Conservation (phyloP, 1,140 invertebrate genomes). For the Gerris buenoi region DNA sequence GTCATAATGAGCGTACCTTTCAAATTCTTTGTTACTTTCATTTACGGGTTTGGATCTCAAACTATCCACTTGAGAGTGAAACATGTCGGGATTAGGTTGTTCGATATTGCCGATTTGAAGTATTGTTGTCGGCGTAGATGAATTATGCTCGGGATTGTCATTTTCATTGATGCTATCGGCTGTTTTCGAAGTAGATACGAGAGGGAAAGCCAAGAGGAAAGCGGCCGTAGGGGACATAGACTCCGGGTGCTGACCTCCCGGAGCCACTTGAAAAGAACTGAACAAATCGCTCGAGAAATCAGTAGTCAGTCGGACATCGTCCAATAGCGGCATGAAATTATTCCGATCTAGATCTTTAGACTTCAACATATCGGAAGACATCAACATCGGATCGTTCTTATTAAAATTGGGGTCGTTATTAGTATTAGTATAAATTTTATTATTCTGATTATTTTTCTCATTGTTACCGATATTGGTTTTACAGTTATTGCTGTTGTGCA, state of each 20-base stretch:
- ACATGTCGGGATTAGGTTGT: constrained; percentile 28
- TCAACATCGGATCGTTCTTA: neutral
- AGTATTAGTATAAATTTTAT: neutral
- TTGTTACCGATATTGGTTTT: neutral
- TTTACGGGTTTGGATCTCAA: neutral
- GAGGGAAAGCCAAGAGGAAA: constrained; percentile 55
- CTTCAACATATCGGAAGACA: neutral
- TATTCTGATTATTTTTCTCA: neutral
- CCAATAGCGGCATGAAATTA: constrained; percentile 28
- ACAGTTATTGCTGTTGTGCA: too few relatives aligned
- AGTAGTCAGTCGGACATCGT: constrained; percentile 38
- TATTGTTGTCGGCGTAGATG: constrained; percentile 38
- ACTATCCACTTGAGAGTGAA: neutral
- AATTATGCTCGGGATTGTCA: constrained; percentile 35
- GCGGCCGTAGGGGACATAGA: constrained; percentile 61
- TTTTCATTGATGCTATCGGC: constrained; percentile 39
- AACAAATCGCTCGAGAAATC: constrained; percentile 58
- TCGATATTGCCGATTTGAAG: constrained; percentile 44
- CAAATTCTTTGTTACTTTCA: neutral
- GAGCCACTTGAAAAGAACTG: constrained; percentile 45
- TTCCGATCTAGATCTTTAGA: constrained; percentile 20
- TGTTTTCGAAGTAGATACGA: constrained; percentile 43
- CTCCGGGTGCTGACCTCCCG: constrained; percentile 43
- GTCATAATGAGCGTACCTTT: neutral
- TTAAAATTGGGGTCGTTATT: neutral